A percentile compares a stretch with the other conserved stretches of the same genome.
Conservation (phyloP, 2,797 vertebrate genomes). For the Eulemur albifrons region DNA sequence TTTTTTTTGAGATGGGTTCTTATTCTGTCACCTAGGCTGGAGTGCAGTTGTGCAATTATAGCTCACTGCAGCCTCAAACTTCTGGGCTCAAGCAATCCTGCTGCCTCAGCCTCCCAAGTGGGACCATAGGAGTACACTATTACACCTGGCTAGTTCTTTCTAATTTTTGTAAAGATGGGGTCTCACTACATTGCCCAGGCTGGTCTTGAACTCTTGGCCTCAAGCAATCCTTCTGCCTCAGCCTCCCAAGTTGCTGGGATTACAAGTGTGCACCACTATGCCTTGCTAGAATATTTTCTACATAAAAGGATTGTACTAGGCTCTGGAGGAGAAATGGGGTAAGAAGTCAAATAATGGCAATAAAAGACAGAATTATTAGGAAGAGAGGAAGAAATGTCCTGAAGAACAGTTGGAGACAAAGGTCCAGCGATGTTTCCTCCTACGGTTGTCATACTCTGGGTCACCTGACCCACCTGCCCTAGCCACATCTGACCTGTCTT, state of each 20-base stretch:
- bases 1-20: neutral
- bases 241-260: neutral
- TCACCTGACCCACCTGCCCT: neutral
- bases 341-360: neutral
- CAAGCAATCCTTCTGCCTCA: neutral
- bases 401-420: neutral
- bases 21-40: neutral
- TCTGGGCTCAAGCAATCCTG: neutral
- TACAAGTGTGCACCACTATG: neutral
- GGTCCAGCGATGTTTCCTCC: neutral
- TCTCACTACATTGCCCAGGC: neutral
- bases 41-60: neutral
- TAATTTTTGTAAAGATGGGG: neutral
- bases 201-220: neutral
- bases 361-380: neutral
- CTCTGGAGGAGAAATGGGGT: neutral
- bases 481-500: neutral
- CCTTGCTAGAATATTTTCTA: neutral
- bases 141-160: neutral
- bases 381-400: neutral
- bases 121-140: neutral
- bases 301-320: neutral
- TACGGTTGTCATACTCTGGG: rapidly evolving
- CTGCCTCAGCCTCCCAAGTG: neutral
- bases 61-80: neutral